A percentile compares a stretch with the other conserved stretches of the same genome.
Evolutionary conservation across 2,888 invertebrate genomes (phyloP).

Genomic region (Taenaris catops): DNA sequence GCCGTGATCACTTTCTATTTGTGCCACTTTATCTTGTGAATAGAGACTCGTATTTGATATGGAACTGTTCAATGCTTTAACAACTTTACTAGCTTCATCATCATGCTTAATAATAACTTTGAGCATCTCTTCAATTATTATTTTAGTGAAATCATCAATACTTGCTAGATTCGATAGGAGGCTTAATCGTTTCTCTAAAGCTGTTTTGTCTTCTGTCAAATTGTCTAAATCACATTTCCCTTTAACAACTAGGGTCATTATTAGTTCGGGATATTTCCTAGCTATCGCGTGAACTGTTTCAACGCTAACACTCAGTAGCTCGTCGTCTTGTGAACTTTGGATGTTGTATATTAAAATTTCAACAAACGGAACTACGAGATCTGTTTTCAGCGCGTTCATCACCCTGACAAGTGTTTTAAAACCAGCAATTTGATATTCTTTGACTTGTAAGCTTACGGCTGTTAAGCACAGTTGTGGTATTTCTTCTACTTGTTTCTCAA

Average conservation of each 20-base stretch:
- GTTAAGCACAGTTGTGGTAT: constrained; percentile 72
- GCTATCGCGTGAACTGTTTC: constrained; percentile 75
- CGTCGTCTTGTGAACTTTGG: constrained; percentile 55
- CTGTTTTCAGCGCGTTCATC: constrained; percentile 54
- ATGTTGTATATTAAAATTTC: constrained; percentile 70
- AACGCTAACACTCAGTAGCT: constrained; percentile 63
- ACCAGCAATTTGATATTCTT: constrained; percentile 70
- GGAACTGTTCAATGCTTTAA: constrained; percentile 49
- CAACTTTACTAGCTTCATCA: constrained; percentile 45
- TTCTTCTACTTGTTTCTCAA: constrained; percentile 41
- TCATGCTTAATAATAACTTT: constrained; percentile 43
- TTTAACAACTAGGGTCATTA: constrained; percentile 70
- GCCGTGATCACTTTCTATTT: constrained; percentile 67
- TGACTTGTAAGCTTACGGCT: constrained; percentile 57
- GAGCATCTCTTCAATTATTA: constrained; percentile 63
- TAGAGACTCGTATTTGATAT: constrained; percentile 54
- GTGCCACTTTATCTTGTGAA: constrained; percentile 46
- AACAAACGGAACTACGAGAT: constrained; percentile 72
- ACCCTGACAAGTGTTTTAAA: constrained; percentile 73
- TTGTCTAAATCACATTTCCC: constrained; percentile 60
- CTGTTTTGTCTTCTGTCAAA: constrained; percentile 42
- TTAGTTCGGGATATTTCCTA: constrained; percentile 69
- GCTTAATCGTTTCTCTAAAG: constrained; percentile 56
- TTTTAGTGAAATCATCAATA: constrained; percentile 66
- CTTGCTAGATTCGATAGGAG: constrained; percentile 65